Evolutionary conservation across 2,888 invertebrate genomes (phyloP), one percentile per base, ranked within the genome.

Genomic region (Lepidonotus clava): DNA sequence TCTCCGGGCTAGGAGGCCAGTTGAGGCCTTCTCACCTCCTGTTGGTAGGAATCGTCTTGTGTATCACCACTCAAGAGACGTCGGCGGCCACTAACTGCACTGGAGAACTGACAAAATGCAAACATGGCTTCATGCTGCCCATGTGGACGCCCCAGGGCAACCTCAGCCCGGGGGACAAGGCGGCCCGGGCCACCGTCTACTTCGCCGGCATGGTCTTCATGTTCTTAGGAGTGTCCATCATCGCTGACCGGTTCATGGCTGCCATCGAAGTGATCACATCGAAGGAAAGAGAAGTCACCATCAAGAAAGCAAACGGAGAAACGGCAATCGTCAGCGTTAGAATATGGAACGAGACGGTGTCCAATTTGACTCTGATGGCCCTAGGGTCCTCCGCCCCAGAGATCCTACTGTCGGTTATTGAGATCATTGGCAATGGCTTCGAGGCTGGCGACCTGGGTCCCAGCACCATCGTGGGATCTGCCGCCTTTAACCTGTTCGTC

Each of bases 261-360:
- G 97, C 99, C 92, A 99, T 99, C 94, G 99, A 99, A 95, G 98
- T 98, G 90, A 99, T 99, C 94, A 99, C 99, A 85, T 98, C 99
- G 0, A 97, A 98, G 94, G 99, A 99, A 94, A 97, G 98, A 92
- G 98, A 98, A 94, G 97, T 99, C 92, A 96, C 97, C 91, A 97
- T 99, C 88, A 97, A 97, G 92, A 97, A 97, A 90, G 96, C 97
- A 89, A 97, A 97, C 92, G 97, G 98, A 88, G 97, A 98, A 88
- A 96, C 96, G 21, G 97, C 98, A 92, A 97, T 97, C 90, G 95
- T 99, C 67, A 97, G 97, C 84, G 99, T 99, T 24, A 96, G 99
- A 87, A 97, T 99, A 87, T 99, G 99, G 99, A 99, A 99, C 86
- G 99, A 99, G 94, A 99, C 99, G 0, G 99, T 99, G 67, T 99